Percentiles rank a stretch among this genome's conserved stretches.
These are phyloP conservation scores for Thereva nobilitata DNA, from an alignment of 2,888 invertebrate species.

Conservation along the genomic window DNA sequence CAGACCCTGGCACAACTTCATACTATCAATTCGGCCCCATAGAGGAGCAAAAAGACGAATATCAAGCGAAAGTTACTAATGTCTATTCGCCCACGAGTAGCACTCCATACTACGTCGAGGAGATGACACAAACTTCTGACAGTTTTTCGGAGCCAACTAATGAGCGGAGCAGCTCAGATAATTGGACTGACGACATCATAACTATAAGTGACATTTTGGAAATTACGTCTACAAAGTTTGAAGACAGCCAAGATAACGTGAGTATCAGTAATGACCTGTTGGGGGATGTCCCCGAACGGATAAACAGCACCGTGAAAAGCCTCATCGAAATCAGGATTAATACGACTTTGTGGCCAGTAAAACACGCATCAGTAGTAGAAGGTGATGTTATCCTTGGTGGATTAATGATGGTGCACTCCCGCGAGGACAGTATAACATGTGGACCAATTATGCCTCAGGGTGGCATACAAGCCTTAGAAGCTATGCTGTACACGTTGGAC, in stretches of 20 bases:
- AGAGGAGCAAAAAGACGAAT: too few relatives aligned
- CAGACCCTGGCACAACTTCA: too few relatives aligned
- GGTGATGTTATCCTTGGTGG: slow-evolving; percentile 89
- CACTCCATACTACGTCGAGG: too few relatives aligned
- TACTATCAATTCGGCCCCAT: too few relatives aligned
- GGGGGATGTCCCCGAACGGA: neutral
- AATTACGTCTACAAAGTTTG: too few relatives aligned
- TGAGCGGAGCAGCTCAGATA: too few relatives aligned
- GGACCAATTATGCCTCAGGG: slow-evolving; percentile 95
- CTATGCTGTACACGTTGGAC: slow-evolving; percentile 90
- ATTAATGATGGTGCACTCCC: slow-evolving; percentile 93
- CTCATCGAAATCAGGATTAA: slow-evolving; percentile 11
- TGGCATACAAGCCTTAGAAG: slow-evolving; percentile 84
- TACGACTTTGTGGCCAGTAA: slow-evolving; percentile 71
- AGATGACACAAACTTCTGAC: too few relatives aligned
- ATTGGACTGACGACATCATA: neutral
- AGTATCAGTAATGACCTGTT: slow-evolving; percentile 7
- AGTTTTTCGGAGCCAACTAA: too few relatives aligned
- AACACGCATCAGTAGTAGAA: slow-evolving; percentile 82
- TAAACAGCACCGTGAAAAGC: slow-evolving; percentile 1
- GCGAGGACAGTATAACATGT: slow-evolving; percentile 85
- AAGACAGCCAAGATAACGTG: neutral
- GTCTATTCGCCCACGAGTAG: too few relatives aligned
- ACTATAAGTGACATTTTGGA: neutral
- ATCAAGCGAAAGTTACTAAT: too few relatives aligned